Evolutionary conservation across 2,113 vertebrate species (phyloP), one percentile per base, ranked within the genome.

Genomic region (Ascaphus truei): DNA sequence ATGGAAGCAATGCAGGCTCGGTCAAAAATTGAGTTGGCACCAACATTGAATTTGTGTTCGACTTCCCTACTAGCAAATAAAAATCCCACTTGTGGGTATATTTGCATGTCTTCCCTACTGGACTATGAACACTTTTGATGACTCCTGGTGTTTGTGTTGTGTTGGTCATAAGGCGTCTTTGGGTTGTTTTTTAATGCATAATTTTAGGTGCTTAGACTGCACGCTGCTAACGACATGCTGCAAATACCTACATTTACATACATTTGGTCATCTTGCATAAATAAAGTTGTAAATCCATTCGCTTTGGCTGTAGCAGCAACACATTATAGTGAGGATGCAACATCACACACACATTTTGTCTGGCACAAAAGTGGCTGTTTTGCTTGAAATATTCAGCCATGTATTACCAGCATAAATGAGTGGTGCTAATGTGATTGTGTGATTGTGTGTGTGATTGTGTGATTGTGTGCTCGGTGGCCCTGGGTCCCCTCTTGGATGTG

Each of bases 401-500:
- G 65, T 45, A 50, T 55, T 30, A 26, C 8, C 15, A 10, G 65
- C 20, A 58, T 68, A 68, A 68, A 68, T 68, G 58, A 68, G 34
- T 22, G 8, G 12, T 36, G 31, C 58, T 50, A 43, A 59, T 68
- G 65, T 58, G 55, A 45, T n/a, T 59, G 65, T 48, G 33, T 56
- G 18, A 68, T 68, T 68, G 65, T 68, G 27, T 59, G 41, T n/a
- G n/a, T n/a, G n/a, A n/a, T n/a, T 59, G 65, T 48, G 33, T 56
- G 18, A 68, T 68, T 68, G 65, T 68, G 27, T 59, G 41, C 53
- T 68, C 30, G 26, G 37, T 8, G 55, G 65, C 41, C 31, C 55
- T 31, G 4, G 65, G 41, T 50, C 29, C 9, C 25, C 65, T 59
- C 18, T 11, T 11, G 30, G 41, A 36, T 59, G 4, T 58, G 53